Evolutionary conservation across 35 echinoderm and acorn worm genomes (phyloP).

Genomic region (Ptychodera flava): DNA sequence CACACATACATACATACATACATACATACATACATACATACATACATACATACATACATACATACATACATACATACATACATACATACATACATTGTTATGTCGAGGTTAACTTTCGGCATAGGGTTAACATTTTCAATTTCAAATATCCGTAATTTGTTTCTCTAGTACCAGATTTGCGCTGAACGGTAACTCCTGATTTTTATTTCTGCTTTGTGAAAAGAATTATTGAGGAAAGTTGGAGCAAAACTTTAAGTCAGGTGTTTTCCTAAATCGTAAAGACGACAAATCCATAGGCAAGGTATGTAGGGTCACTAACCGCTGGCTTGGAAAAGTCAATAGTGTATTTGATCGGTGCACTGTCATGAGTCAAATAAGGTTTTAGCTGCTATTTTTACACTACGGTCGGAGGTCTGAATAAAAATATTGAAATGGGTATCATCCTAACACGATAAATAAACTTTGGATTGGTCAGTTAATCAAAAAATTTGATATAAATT

Average conservation of each 20-base stretch:
- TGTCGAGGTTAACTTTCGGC: background rate
- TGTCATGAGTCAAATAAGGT: too few relatives aligned
- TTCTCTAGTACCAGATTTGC: background rate
- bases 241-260: background rate
- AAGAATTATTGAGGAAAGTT: background rate
- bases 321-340: too few relatives aligned
- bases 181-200: background rate
- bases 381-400: too few relatives aligned
- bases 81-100: background rate
- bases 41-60: background rate
- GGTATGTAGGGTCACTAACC: too few relatives aligned
- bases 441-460: too few relatives aligned
- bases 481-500: too few relatives aligned
- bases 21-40: background rate
- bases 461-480: too few relatives aligned
- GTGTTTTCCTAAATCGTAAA: too few relatives aligned
- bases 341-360: too few relatives aligned
- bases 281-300: too few relatives aligned
- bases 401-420: too few relatives aligned
- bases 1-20: background rate
- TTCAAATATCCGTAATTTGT: background rate
- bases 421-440: too few relatives aligned
- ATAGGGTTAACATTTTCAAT: background rate
- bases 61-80: slow-evolving; percentile 2
- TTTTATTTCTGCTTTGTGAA: background rate